Conservation (phyloP, 2,113 vertebrate species). For the Psittacus erithacus region DNA sequence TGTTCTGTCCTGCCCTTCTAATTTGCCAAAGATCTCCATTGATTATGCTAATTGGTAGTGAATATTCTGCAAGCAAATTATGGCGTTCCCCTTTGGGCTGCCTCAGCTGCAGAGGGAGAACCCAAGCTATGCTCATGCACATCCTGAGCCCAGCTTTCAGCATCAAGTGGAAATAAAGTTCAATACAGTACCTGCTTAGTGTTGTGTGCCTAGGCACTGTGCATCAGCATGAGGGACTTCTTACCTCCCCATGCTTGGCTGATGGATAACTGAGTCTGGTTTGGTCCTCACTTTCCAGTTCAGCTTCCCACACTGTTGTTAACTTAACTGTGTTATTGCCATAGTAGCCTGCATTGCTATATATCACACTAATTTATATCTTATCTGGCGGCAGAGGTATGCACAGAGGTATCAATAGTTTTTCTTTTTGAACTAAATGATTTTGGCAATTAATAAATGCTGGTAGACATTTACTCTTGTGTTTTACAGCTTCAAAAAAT, state of each 20-base stretch:
- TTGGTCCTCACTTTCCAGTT: not conserved
- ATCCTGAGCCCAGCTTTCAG: not conserved
- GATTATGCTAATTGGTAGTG: not conserved
- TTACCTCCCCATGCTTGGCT: not conserved
- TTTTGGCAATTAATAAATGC: not conserved
- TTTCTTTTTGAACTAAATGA: conserved; percentile 3
- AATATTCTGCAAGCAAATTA: not conserved
- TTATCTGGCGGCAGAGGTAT: not conserved
- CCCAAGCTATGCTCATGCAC: not conserved
- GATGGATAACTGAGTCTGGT: not conserved
- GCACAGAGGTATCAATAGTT: not conserved
- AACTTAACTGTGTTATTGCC: not conserved
- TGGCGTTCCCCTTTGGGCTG: not conserved
- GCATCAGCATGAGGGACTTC: not conserved
- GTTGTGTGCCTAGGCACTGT: not conserved
- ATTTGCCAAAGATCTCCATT: not conserved
- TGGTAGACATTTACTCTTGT: not conserved
- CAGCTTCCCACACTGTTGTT: not conserved
- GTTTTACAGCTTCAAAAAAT: conserved; percentile 6
- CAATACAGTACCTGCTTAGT: not conserved
- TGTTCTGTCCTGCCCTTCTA: not conserved
- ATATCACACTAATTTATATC: not conserved
- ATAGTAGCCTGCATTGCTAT: not conserved
- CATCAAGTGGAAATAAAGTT: not conserved
- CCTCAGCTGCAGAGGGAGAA: not conserved